Evolutionary conservation across 2,113 vertebrate genomes (phyloP), one percentile per base, ranked within the genome.

Genomic region (Strix uralensis): DNA sequence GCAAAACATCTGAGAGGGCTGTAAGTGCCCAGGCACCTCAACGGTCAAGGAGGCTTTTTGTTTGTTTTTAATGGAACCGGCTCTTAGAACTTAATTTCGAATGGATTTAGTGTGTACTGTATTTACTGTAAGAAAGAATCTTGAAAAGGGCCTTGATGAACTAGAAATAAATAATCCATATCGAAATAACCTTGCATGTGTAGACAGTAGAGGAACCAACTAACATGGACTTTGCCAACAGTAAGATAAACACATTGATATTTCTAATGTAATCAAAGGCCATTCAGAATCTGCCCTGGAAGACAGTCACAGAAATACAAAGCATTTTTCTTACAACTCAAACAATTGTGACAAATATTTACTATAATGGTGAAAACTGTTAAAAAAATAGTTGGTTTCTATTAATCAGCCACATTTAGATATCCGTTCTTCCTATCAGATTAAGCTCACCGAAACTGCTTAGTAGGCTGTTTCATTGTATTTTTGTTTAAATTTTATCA

Each of bases 331-430:
- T 71, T 86, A 92, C 78, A 81, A 78, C 27, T 90, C 75, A 88
- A 90, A 95, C 29, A 83, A 77, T 14, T 46, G 25, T 14, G 42
- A 86, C 22, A 86, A 88, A 91, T 93, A 96, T 95, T 94, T 97
- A 89, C 87, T 88, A 77, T 46, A 81, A 88, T 21, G 46, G 55
- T 15, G 12, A 91, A 92, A 91, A 72, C 27, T 63, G 44, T 10
- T 34, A 29, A 69, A 65, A 81, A 92, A 66, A 4, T 52, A 78
- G 49, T 42, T 69, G 58, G 73, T 94, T 96, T 95, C 85, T 81
- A 72, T 72, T 91, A 85, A 94, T 86, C 73, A 85, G 38, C 67
- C 73, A 59, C 90, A 88, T 90, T 95, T 90, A 90, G 86, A 92
- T 63, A 92, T 62, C 78, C 3, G 1, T 47, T 82, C n/a, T 42